Base-by-base conservation (phyloP, 2,113 vertebrate species). In the Trichechus manatus region DNA sequence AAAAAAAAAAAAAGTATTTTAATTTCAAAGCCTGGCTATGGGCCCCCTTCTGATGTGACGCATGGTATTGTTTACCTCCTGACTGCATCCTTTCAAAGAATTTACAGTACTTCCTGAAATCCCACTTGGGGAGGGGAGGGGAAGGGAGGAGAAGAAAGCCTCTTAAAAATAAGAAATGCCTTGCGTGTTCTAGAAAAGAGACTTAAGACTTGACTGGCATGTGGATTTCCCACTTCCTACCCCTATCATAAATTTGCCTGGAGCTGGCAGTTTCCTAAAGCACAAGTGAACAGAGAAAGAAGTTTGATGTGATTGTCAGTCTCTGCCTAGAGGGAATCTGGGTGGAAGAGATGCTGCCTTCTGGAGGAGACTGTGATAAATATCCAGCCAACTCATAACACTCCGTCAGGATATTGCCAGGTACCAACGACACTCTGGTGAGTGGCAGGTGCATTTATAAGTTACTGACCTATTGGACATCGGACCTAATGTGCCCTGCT, bases 1-100 rank as follows among this genome's bases (percentile, higher is more conserved):
- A 39, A 27, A 72, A 81, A 87, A 92, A 72, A 83, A 84, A 96
- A 42, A 19, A 44, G 33, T 77, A 95, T 92, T 96, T 97, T 96
- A 93, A 94, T 96, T 96, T 94, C 95, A 95, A 91, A 97, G 93
- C 96, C 70, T 83, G 89, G 91, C 83, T 95, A 89, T 93, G 89
- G 82, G 63, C 7, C 79, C 64, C 61, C 79, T 88, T 91, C 96
- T 9, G 50, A 88, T 91, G 89, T 95, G 91, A 84, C 91, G 63
- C 42, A 9, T 86, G 39, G 42, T 89, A 50, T 93, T 97, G 64
- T 96, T 97, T 95, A 96, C 91, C 86, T 95, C 92, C 13, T 66
- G 53, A 87, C 84, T 86, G 77, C 17, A 56, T 61, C 39, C 59
- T 84, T 89, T 96, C 79, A 89, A 96, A 79, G 92, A 94, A 89